Conservation (phyloP, 2,113 vertebrate genomes). For the Bujurquina vittata region DNA sequence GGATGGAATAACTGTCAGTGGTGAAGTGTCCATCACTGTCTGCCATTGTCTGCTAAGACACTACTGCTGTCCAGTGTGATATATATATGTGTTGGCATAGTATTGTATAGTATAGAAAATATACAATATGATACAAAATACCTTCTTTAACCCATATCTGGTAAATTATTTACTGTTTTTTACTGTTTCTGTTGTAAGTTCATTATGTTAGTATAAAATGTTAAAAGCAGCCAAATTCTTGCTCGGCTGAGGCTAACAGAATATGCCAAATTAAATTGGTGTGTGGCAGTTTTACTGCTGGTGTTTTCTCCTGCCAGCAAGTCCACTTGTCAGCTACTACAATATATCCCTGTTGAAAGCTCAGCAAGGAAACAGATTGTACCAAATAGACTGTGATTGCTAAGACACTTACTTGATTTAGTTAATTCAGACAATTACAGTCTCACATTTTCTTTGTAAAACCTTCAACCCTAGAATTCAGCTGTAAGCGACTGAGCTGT, state of each 20-base stretch:
- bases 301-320: not conserved
- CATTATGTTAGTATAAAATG: not conserved
- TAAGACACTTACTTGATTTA: not conserved
- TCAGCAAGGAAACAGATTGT: not conserved
- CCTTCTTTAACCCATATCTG: not conserved
- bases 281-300: not conserved
- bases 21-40: not conserved
- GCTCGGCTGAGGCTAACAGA: not conserved
- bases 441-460: not conserved
- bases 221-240: too few species aligned
- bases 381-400: not conserved
- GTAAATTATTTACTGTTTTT: not conserved
- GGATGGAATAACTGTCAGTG: not conserved
- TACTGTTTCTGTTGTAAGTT: too few species aligned
- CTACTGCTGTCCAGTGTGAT: not conserved
- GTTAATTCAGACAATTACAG: not conserved
- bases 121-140: too few species aligned
- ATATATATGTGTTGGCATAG: not conserved
- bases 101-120: not conserved
- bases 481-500: not conserved
- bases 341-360: not conserved
- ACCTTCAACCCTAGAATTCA: not conserved
- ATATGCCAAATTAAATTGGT: not conserved
- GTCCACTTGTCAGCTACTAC: not conserved
- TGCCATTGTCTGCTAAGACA: accelerated